Evolutionary conservation across 1,140 invertebrate genomes (phyloP), one percentile per base, ranked within the genome.

Genomic region (Drosophila jambulina): DNA sequence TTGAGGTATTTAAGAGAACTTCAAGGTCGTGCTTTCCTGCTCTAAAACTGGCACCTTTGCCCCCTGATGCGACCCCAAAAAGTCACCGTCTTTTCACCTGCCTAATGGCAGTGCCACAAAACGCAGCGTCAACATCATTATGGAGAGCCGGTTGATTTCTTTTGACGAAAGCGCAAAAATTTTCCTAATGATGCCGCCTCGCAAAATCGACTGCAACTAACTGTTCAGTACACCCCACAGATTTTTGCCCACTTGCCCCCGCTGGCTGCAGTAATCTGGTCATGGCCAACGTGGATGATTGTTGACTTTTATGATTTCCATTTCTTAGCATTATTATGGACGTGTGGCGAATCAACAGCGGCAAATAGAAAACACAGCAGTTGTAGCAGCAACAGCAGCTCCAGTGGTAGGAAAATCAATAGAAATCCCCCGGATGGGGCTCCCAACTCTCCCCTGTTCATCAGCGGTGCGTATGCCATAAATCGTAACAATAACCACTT

Each of bases 251-350:
- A n/a, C 45, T 23, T 36, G 40, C 46, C 49, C 25, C 53, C 32
- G 56, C 46, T 48, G 32, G 25, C 40, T 69, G 75, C 67, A 70
- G 80, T 72, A 81, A 78, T 82, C 54, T 82, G 79, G 82, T 77
- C 75, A 87, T 87, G 79, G 65, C 75, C 79, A 85, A 75, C 57
- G 57, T 69, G 78, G 75, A 60, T 78, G 63, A 56, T 68, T 82
- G 83, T 88, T 83, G 83, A 88, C 83, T 88, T 87, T 88, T 87
- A 84, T 87, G 84, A 87, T 87, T 88, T 87, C 80, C 84, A 87
- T 90, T 80, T 78, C 84, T 80, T 77, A 70, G 83, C 83, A 75
- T 84, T 84, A 84, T 88, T 83, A 88, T 88, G 82, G 79, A 77
- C 69, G 60, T 78, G 81, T 70, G 72, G 82, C 62, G 71, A 84